These are phyloP conservation scores for Stegodyphus mimosarum DNA, from an alignment of 1,140 invertebrate genomes.

Conservation along the genomic window DNA sequence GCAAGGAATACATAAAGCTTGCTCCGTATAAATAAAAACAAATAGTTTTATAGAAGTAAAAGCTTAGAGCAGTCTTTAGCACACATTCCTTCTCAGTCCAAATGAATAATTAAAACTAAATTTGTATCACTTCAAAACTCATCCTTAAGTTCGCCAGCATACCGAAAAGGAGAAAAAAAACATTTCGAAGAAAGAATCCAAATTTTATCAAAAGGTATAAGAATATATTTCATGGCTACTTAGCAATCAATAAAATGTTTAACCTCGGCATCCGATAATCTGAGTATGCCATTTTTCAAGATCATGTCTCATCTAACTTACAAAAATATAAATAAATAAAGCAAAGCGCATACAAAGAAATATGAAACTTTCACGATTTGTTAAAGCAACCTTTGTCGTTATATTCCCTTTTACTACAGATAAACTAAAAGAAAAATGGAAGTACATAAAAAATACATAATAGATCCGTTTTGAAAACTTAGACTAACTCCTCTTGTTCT, in stretches of 20 bases:
- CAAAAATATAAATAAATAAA: neutral
- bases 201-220: too few species aligned
- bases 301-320: neutral
- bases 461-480: conserved; percentile 57
- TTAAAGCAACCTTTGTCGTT: conserved; percentile 38
- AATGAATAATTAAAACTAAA: too few species aligned
- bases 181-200: too few species aligned
- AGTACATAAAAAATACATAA: conserved; percentile 56
- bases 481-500: conserved; percentile 54
- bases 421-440: conserved; percentile 26
- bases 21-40: too few species aligned
- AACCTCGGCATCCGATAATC: conserved; percentile 26
- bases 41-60: too few species aligned
- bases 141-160: too few species aligned
- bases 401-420: conserved; percentile 1
- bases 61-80: too few species aligned
- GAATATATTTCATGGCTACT: neutral
- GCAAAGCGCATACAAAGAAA: conserved; percentile 9
- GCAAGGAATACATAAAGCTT: too few species aligned
- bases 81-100: too few species aligned
- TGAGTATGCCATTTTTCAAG: conserved; percentile 26
- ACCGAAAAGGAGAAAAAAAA: too few species aligned
- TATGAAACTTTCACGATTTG: conserved; percentile 39
- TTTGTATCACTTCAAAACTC: too few species aligned
- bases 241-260: conserved; percentile 48